These are phyloP conservation scores for Sebastes trivittatus DNA, from an alignment of 2,797 vertebrate species.

Conservation along the genomic window DNA sequence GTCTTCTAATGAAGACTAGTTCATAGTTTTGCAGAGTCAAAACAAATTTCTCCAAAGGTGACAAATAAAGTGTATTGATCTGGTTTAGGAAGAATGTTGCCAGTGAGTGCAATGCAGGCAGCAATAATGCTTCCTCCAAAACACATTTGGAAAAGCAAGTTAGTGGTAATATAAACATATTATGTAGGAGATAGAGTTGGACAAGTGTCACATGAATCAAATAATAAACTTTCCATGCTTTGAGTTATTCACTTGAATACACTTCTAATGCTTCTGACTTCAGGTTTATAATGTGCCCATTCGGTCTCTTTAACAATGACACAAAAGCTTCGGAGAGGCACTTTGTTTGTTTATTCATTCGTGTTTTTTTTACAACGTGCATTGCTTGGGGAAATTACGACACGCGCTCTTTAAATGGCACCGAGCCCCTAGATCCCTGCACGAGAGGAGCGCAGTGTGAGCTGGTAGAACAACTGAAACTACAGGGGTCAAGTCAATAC, in stretches of 20 bases:
- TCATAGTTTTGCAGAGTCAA: background rate
- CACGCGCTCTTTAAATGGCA: constrained; percentile 22
- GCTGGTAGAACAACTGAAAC: constrained; percentile 12
- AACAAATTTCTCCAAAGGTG: background rate
- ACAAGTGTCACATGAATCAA: background rate
- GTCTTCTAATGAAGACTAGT: background rate
- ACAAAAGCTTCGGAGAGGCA: background rate
- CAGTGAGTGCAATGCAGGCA: background rate
- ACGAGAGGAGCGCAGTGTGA: constrained; percentile 2
- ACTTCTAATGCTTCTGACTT: background rate
- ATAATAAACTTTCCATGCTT: background rate
- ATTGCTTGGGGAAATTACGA: constrained; percentile 20
- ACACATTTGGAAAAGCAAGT: background rate
- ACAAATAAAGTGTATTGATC: background rate
- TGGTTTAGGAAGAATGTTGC: background rate
- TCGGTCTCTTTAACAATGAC: background rate
- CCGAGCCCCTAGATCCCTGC: constrained; percentile 22
- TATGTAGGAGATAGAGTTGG: background rate
- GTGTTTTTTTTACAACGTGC: background rate
- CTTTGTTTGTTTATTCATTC: constrained; percentile 38
- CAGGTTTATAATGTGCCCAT: background rate
- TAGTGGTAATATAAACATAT: background rate
- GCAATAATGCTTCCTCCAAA: background rate
- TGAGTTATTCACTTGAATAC: background rate
- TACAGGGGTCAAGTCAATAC: constrained; percentile 35